Conservation (phyloP, 2,888 invertebrate species). For the Pelosia muscerda region DNA sequence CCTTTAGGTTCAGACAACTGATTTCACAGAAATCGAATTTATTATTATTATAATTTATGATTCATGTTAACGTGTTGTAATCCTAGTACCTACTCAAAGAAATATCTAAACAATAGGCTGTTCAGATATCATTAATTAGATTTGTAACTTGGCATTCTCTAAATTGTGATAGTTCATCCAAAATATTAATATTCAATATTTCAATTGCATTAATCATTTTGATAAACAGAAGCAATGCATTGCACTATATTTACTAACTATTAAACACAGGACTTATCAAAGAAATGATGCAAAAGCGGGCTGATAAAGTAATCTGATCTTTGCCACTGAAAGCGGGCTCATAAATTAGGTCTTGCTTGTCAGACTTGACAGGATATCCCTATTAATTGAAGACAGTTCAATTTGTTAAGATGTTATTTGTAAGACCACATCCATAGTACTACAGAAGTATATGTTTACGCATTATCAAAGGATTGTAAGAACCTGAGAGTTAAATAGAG, state of each 20-base stretch:
- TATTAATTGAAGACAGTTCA: constrained; percentile 53
- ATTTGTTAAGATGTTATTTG: constrained; percentile 40
- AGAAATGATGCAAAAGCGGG: too few relatives aligned
- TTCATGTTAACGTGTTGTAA: constrained; percentile 10
- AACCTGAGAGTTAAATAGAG: not conserved
- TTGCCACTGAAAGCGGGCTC: constrained; percentile 1
- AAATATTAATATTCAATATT: not conserved
- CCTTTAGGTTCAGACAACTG: constrained; percentile 7
- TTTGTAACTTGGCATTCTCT: not conserved
- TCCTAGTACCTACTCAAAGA: constrained; percentile 1
- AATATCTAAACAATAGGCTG: not conserved
- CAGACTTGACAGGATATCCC: constrained; percentile 55
- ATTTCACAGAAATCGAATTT: constrained; percentile 12
- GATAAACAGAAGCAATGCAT: not conserved
- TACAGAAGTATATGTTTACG: too few relatives aligned
- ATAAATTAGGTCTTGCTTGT: not conserved
- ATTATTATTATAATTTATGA: constrained; percentile 19
- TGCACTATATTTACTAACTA: too few relatives aligned
- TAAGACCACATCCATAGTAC: not conserved
- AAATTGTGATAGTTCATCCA: not conserved
- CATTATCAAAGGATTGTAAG: not conserved
- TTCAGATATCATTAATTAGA: not conserved
- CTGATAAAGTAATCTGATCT: not conserved
- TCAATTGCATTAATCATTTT: not conserved
- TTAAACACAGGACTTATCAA: too few relatives aligned